Percentiles rank a stretch among this genome's conserved stretches.
phyloP scores from a whole-genome alignment of 2,113 vertebrate species.

The Mormyrus lacerda region DNA sequence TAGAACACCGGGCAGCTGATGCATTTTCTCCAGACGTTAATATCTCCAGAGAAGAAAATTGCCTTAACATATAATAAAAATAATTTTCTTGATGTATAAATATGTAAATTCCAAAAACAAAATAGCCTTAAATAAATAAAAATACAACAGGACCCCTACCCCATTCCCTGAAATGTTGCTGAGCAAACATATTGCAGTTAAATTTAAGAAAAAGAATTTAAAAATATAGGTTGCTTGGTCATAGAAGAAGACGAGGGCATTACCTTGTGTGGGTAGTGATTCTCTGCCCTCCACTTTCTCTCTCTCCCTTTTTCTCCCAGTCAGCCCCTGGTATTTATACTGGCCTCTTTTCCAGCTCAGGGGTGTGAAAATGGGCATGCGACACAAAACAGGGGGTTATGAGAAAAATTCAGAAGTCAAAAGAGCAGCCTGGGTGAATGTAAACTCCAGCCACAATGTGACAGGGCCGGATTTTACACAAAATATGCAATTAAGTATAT shows the following conservation, averaged over 20 bases:
- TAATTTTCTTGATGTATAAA: not conserved
- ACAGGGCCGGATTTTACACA: not conserved
- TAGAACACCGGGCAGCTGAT: no score
- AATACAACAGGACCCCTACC: not conserved
- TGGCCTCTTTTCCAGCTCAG: slow-evolving; percentile 41
- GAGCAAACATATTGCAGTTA: not conserved
- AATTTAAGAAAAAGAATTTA: not conserved
- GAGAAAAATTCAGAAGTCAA: slow-evolving; percentile 26
- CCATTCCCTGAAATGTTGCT: not conserved
- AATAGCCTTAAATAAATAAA: not conserved
- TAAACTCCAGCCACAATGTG: not conserved
- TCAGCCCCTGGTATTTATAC: slow-evolving; percentile 44
- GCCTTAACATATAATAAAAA: not conserved
- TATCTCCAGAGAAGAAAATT: not conserved
- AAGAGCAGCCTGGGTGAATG: slow-evolving; percentile 28
- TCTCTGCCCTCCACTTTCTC: not conserved
- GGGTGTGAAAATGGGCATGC: slow-evolving; percentile 27
- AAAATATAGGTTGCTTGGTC: not conserved
- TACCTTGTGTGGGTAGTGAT: slow-evolving; percentile 30
- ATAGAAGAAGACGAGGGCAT: not conserved
- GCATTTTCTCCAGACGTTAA: no score
- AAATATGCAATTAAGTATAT: not conserved
- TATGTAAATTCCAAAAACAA: not conserved
- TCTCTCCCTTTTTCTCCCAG: slow-evolving; percentile 22
- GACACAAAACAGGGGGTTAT: slow-evolving; percentile 28